Conservation (phyloP, 1,140 invertebrate genomes). For the Hyphantria cunea region DNA sequence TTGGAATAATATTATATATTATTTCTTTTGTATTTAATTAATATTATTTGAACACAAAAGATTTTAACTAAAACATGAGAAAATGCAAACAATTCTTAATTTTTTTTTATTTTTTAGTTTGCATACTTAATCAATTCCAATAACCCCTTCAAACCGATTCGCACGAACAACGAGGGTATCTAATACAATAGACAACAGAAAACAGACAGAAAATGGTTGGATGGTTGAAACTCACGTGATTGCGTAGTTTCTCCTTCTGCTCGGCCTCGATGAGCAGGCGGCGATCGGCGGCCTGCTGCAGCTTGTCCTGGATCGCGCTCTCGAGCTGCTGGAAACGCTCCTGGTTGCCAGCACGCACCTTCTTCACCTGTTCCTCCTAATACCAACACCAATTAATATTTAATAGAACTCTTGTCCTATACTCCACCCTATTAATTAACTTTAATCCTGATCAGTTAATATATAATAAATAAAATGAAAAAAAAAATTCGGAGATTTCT, state of each 20-base stretch:
- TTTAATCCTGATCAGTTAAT: no score
- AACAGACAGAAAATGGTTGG: background rate
- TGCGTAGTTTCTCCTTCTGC: constrained; percentile 88
- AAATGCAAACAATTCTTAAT: no score
- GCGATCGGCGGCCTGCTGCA: constrained; percentile 87
- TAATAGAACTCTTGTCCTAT: no score
- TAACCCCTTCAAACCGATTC: constrained; percentile 20
- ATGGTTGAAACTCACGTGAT: constrained; percentile 89
- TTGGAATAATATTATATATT: no score
- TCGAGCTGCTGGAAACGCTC: constrained; percentile 86
- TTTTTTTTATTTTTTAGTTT: no score
- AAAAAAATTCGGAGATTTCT: no score
- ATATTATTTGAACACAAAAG: no score
- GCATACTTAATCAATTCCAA: background rate
- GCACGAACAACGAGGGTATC: constrained; percentile 14
- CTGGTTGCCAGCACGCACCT: constrained; percentile 84
- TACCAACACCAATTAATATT: background rate
- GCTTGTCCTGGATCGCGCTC: constrained; percentile 87
- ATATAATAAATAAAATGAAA: no score
- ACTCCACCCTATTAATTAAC: no score
- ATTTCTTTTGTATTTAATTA: no score
- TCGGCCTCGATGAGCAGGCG: constrained; percentile 87
- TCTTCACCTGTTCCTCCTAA: constrained; percentile 88
- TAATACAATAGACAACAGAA: constrained; percentile 17
- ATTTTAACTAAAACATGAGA: no score